Conservation (phyloP, 2,113 vertebrate species). For the Cariama cristata region DNA sequence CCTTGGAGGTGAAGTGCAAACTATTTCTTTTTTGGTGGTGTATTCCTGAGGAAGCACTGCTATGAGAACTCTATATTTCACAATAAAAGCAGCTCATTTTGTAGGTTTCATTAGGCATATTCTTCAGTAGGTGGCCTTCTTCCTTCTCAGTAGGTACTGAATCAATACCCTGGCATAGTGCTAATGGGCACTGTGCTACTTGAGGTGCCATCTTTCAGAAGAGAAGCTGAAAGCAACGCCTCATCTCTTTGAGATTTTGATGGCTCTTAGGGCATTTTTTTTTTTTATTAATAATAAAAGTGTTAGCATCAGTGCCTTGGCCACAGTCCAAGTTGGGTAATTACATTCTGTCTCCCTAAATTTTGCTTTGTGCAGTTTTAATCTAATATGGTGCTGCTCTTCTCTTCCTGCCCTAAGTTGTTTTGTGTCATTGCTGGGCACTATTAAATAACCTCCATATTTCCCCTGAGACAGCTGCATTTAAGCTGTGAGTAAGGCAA, state of each 20-base stretch:
- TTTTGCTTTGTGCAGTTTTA: constrained; percentile 34
- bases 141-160: background rate
- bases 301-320: background rate
- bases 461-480: background rate
- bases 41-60: background rate
- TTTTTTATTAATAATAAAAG: background rate
- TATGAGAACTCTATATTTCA: background rate
- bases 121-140: constrained; percentile 19
- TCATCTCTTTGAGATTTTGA: background rate
- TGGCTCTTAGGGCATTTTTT: background rate
- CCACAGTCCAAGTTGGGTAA: background rate
- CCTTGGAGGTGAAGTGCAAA: background rate
- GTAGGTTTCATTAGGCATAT: constrained; percentile 29
- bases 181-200: background rate
- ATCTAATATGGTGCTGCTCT: constrained; percentile 22
- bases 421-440: constrained; percentile 27
- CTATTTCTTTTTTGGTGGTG: background rate
- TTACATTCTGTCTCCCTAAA: constrained; percentile 34
- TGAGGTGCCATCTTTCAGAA: background rate
- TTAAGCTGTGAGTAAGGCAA: background rate
- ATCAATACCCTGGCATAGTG: background rate
- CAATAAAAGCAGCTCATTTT: background rate
- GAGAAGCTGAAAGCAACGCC: background rate
- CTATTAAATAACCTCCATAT: constrained; percentile 35
- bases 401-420: constrained; percentile 16